Conservation (phyloP, 2,888 invertebrate genomes). For the Ichneumon xanthorius region DNA sequence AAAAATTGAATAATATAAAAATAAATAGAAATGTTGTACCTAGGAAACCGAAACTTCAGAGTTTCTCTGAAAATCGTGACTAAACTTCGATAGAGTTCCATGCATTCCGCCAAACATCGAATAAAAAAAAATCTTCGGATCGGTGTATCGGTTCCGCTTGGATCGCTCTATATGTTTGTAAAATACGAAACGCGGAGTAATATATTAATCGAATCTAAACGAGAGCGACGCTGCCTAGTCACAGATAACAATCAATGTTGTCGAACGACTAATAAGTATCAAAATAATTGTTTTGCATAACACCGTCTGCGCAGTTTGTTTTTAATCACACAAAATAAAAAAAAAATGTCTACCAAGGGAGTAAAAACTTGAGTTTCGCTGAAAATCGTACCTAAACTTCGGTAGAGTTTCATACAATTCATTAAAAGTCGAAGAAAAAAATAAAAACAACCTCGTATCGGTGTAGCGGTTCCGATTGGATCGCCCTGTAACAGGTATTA, state of each 20-base stretch:
- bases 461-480: neutral
- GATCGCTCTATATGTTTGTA: conserved; percentile 61
- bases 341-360: neutral
- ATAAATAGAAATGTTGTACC: neutral
- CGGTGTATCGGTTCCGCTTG: neutral
- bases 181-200: conserved; percentile 54
- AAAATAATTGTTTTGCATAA: conserved; percentile 43
- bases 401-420: conserved; percentile 56
- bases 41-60: no score
- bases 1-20: neutral
- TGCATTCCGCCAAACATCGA: conserved; percentile 25
- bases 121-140: neutral
- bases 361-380: no score
- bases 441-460: neutral
- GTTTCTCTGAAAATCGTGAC: neutral
- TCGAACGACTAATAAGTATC: conserved; percentile 24
- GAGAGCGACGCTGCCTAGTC: conserved; percentile 16
- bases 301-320: neutral
- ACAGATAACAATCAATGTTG: neutral
- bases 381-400: conserved; percentile 38
- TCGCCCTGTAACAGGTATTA: conserved; percentile 39
- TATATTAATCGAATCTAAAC: conserved; percentile 31
- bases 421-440: neutral
- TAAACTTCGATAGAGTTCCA: conserved; percentile 59
- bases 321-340: no score